A percentile compares a stretch with the other conserved stretches of the same genome.
phyloP scores from a whole-genome alignment of 1,140 invertebrate genomes.

The Nasonia vitripennis region DNA sequence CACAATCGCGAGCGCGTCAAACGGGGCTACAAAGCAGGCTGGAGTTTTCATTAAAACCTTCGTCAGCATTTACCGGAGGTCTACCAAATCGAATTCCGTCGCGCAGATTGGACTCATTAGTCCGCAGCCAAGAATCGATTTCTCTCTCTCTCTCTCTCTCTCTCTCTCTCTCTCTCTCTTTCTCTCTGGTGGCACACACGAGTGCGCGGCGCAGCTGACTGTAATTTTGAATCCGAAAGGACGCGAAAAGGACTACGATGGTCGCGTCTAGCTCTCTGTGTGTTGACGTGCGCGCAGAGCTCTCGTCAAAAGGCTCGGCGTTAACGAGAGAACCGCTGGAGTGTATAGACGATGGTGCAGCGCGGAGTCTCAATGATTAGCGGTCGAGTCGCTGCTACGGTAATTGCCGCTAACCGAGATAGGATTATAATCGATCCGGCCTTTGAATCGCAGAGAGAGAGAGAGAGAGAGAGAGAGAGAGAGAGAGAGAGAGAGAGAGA shows the following conservation, averaged over 20 bases:
- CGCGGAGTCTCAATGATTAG: conserved; percentile 65
- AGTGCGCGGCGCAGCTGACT: not conserved
- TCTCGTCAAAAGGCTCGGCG: not conserved
- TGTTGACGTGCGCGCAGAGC: not conserved
- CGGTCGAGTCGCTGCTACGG: conserved; percentile 65
- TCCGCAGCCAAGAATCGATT: conserved; percentile 10
- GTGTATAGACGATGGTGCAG: not conserved
- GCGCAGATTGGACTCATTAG: conserved; percentile 23
- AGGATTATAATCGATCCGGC: conserved; percentile 67
- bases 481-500: too few relatives aligned
- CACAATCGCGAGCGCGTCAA: too few relatives aligned
- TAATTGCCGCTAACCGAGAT: conserved; percentile 69
- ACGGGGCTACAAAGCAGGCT: not conserved
- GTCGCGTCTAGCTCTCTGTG: not conserved
- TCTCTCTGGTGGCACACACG: not conserved
- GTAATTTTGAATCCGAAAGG: not conserved
- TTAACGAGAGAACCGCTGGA: not conserved
- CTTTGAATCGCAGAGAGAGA: not conserved
- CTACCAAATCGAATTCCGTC: conserved; percentile 22
- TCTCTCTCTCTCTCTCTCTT: not conserved
- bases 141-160: not conserved
- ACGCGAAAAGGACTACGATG: not conserved
- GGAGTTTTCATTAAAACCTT: conserved; percentile 3
- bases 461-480: too few relatives aligned
- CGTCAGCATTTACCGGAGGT: conserved; percentile 20